Base-by-base conservation (phyloP, 2,797 vertebrate genomes). In the Phyllotis vaccarum region DNA sequence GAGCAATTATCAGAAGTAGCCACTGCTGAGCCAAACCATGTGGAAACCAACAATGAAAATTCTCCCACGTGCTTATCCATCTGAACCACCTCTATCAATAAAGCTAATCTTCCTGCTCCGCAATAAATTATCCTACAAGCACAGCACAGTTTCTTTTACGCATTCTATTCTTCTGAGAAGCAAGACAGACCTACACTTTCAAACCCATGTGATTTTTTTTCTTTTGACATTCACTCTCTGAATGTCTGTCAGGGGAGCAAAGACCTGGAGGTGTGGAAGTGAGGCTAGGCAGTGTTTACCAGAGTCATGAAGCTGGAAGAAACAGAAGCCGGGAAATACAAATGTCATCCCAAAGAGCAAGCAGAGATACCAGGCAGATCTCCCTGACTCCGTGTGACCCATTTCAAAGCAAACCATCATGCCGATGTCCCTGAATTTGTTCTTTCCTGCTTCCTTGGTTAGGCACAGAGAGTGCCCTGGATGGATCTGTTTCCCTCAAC, bases 401-500 rank as follows among this genome's bases (percentile, higher is more conserved):
- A 22, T 60, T 90, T 89, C 37, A 24, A 52, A 74, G 6, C 27
- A 54, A 81, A 58, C 37, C 66, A 81, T 62, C n/a, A 2, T 0
- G 16, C 52, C 34, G 2, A 11, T 24, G 19, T 8, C 19, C 34
- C 80, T 62, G 37, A 68, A 43, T 14, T 1, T 75, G 43, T 34
- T n/a, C 64, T 70, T 90, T 72, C 40, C 5, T 27, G 3, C 0
- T 37, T 31, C 40, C 72, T 89, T 21, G 11, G 22, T 16, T 10
- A 95, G 62, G 27, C 79, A 22, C 56, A 56, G 43, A 37, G 43
- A 6, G 29, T 2, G 56, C 60, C 89, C 22, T 3, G 76, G 82
- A 88, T 60, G 40, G 92, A 91, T 27, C 87, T n/a, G 62, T 95
- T 94, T 87, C 16, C 91, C 78, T 66, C 94, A 76, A 58, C 93